These are phyloP conservation scores for Halcyon senegalensis DNA, from an alignment of 2,113 vertebrate species.

Conservation along the genomic window DNA sequence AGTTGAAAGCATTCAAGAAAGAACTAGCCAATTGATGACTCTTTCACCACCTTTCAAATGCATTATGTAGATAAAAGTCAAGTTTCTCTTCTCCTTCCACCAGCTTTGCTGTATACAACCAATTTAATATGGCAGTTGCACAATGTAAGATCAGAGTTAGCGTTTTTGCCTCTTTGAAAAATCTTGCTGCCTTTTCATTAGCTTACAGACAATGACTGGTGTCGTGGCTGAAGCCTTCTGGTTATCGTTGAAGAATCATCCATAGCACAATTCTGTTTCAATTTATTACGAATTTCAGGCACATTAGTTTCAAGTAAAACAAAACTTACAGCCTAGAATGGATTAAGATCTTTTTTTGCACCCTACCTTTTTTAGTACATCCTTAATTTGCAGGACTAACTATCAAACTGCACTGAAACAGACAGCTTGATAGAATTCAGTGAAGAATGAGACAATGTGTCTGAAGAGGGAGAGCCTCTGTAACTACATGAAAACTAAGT, in stretches of 20 bases:
- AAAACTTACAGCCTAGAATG: background rate
- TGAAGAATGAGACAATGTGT: background rate
- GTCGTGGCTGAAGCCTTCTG: background rate
- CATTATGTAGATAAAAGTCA: background rate
- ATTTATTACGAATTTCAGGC: background rate
- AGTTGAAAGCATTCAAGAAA: background rate
- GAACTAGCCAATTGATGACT: background rate
- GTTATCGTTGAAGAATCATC: background rate
- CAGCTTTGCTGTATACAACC: background rate
- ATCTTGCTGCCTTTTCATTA: background rate
- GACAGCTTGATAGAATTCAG: background rate
- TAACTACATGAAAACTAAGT: background rate
- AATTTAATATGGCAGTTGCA: background rate
- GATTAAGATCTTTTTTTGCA: background rate
- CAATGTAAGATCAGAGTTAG: accelerated
- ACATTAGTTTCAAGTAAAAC: background rate
- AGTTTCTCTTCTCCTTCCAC: background rate
- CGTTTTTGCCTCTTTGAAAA: background rate
- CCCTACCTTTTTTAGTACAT: background rate
- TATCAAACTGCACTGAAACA: background rate
- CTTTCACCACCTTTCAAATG: background rate
- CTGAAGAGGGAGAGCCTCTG: background rate
- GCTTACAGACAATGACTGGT: background rate
- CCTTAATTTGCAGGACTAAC: background rate
- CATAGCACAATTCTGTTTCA: background rate